Base-by-base conservation (phyloP, 2,113 vertebrate genomes). In the Chitala chitala region DNA sequence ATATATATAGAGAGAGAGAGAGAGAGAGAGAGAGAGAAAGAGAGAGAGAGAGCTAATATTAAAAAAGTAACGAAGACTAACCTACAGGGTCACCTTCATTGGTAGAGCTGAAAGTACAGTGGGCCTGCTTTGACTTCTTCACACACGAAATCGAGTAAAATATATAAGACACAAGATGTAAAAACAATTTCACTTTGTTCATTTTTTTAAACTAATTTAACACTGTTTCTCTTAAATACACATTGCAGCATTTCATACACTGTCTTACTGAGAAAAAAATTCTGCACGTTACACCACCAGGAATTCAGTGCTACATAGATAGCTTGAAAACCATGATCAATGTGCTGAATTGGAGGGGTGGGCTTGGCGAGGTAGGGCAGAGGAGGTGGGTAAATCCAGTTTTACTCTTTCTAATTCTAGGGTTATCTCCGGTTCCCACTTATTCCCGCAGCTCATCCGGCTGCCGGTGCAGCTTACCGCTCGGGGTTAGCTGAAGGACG, bases 61-160 rank as follows among this genome's bases (percentile, higher is more conserved):
- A 80, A 78, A 82, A 82, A 80, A 77, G 81, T 78, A 82, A 82
- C 80, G 80, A 80, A 72, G 70, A 74, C 65, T 78, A 75, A 77
- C 74, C 76, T 77, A 75, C 73, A 68, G 77, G 81, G 81, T 82
- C 77, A 77, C 70, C 74, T 75, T 77, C 75, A 80, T 78, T 80
- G 79, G 69, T 20, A 40, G n/a, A n/a, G 26, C 33, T 54, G 36
- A 56, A 51, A 71, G 66, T 61, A 73, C 61, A 20, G 69, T 55
- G 56, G 48, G 48, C 59, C 48, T 38, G 22, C 48, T 17, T 31
- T 61, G 22, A 63, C 48, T 31, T 51, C 61, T 42, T 33, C 29
- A 61, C 36, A 51, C 59, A 65, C 58, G 42, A 40, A 31, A 10
- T 29, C 7, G 15, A 20, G 42, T 53, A 59, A 73, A 73, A 64